phyloP scores from a whole-genome alignment of 2,113 vertebrate genomes.

The Peucedramus taeniatus region DNA sequence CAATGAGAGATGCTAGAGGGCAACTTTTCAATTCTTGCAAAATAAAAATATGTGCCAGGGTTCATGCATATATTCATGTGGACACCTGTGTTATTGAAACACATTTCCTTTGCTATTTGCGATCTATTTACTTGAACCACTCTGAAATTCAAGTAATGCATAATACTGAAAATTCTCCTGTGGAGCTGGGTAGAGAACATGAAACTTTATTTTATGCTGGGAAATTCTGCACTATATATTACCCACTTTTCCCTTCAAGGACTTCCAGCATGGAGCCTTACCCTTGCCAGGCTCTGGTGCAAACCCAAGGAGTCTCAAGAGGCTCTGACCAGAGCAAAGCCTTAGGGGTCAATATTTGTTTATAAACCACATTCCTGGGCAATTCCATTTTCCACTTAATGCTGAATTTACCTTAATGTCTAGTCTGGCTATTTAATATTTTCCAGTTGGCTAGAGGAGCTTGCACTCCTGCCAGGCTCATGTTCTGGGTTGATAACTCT shows the following conservation, averaged over 20 bases:
- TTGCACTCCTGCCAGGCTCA: not conserved
- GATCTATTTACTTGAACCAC: slow-evolving; percentile 11
- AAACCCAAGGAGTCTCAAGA: not conserved
- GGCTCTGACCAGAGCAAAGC: not conserved
- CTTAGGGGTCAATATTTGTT: not conserved
- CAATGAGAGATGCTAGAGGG: slow-evolving; percentile 34
- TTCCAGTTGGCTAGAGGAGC: not conserved
- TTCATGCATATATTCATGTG: slow-evolving; percentile 62
- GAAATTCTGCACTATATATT: not conserved
- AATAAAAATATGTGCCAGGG: slow-evolving; percentile 34
- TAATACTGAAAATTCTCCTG: slow-evolving; percentile 12
- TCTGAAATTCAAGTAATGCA: slow-evolving; percentile 20
- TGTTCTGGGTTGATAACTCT: not conserved
- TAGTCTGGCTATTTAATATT: not conserved
- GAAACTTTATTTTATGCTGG: slow-evolving; percentile 2
- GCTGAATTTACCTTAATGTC: not conserved
- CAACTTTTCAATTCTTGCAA: slow-evolving; percentile 53
- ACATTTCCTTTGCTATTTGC: slow-evolving; percentile 44
- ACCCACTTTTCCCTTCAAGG: not conserved
- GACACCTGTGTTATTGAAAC: slow-evolving; percentile 58
- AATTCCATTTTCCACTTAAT: not conserved
- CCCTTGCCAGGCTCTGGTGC: not conserved
- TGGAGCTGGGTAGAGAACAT: not conserved
- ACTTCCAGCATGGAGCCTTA: not conserved
- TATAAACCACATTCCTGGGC: not conserved